Evolutionary conservation across 2,888 invertebrate genomes (phyloP), one percentile per base, ranked within the genome.

Genomic region (Sclerodermus sp.): DNA sequence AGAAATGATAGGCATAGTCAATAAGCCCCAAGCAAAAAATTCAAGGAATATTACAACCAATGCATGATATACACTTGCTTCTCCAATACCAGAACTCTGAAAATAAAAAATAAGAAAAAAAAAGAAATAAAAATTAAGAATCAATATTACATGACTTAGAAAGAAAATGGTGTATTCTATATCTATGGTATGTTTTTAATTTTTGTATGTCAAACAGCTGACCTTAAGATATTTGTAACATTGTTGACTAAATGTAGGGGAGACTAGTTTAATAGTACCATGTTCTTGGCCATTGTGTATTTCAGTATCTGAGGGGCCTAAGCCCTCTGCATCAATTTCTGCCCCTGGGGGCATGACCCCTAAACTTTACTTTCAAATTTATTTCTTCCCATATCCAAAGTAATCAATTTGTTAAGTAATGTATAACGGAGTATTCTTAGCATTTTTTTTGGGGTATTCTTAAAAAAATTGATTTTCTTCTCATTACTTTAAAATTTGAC

Each of bases 21-120:
- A 86, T 64, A 99, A 85, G 47, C 99, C 99, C 98, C 99, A 99
- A 64, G 98, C 96, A 82, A 99, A 99, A 82, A 98, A 99, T 83
- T 99, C 99, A 81, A 99, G 84, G 84, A 99, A 99, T 81, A 99
- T 99, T 74, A 99, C 96, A 77, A 99, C 91, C 79, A 99, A 83
- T 57, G 99, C 99, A 87, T 99, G 99, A 81, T 95, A 96, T 58
- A 99, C 91, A 77, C 94, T 95, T 59, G 99, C 96, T 79, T 91
- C 90, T 62, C 95, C 95, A 76, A 95, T 89, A 66, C 93, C 93
- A 69, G 88, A 88, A 68, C 86, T 87, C 88, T 89, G 83, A 47
- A 85, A 84, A 57, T 59, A 50, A 67, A 61, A 67, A 61, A 47
- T 53, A 61, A 62, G 64, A n/a, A 31, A 30, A 32, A 3, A 38